These are phyloP conservation scores for Myiopsitta monachus DNA, from an alignment of 2,113 vertebrate genomes.

Conservation along the genomic window DNA sequence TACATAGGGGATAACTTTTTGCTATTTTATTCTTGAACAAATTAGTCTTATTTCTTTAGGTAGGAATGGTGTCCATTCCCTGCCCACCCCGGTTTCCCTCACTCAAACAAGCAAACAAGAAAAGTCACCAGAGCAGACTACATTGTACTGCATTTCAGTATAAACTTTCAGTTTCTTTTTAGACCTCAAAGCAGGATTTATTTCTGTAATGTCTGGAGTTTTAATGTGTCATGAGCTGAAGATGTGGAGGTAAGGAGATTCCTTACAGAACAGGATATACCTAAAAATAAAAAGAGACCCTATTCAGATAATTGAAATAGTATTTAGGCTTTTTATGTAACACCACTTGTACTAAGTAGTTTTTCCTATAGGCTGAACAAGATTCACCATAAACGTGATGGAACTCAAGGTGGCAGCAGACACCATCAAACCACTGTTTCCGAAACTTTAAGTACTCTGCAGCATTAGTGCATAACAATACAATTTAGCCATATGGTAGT, in stretches of 20 bases:
- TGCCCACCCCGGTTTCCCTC: background rate
- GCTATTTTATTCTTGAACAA: background rate
- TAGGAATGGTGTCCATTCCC: background rate
- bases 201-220: background rate
- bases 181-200: background rate
- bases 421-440: background rate
- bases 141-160: background rate
- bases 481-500: background rate
- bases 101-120: background rate
- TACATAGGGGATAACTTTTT: background rate
- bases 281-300: background rate
- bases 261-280: background rate
- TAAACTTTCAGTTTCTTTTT: background rate
- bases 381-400: background rate
- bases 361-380: background rate
- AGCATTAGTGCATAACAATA: background rate
- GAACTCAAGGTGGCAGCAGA: constrained; percentile 66
- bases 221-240: background rate
- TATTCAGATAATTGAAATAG: background rate
- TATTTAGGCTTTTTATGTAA: background rate
- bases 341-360: background rate
- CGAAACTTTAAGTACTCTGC: background rate
- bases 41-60: background rate
- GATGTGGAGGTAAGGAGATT: background rate
- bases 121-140: background rate